These are phyloP conservation scores for Lanius ludovicianus DNA, from an alignment of 2,113 vertebrate species.

Conservation along the genomic window DNA sequence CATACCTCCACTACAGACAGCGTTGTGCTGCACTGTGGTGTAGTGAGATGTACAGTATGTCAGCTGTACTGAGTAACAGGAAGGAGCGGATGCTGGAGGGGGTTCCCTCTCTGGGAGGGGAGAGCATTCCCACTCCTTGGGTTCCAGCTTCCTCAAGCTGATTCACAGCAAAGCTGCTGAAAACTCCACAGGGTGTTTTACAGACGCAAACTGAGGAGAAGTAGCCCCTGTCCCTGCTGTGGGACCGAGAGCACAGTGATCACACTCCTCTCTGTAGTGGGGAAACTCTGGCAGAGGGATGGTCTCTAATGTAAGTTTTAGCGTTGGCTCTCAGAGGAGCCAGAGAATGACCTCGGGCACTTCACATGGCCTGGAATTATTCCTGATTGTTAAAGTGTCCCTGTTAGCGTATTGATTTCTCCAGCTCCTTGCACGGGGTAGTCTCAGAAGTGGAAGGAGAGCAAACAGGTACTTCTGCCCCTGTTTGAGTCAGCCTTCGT, in stretches of 20 bases:
- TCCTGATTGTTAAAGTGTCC: not conserved
- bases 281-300: not conserved
- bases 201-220: not conserved
- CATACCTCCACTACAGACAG: rapidly evolving
- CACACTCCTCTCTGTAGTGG: not conserved
- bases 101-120: not conserved
- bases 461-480: not conserved
- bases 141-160: not conserved
- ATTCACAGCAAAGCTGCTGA: not conserved
- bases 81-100: not conserved
- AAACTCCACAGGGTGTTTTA: not conserved
- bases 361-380: not conserved
- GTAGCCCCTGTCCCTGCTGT: not conserved
- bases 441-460: not conserved
- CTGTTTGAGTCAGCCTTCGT: not conserved
- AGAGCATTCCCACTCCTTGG: not conserved
- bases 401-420: not conserved
- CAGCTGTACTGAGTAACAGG: not conserved
- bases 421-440: not conserved
- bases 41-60: not conserved
- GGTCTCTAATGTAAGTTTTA: not conserved
- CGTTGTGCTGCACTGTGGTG: rapidly evolving
- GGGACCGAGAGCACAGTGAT: not conserved
- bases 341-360: rapidly evolving
- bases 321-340: not conserved